phyloP scores from a whole-genome alignment of 1,140 invertebrate species.

The Myzus persicae region DNA sequence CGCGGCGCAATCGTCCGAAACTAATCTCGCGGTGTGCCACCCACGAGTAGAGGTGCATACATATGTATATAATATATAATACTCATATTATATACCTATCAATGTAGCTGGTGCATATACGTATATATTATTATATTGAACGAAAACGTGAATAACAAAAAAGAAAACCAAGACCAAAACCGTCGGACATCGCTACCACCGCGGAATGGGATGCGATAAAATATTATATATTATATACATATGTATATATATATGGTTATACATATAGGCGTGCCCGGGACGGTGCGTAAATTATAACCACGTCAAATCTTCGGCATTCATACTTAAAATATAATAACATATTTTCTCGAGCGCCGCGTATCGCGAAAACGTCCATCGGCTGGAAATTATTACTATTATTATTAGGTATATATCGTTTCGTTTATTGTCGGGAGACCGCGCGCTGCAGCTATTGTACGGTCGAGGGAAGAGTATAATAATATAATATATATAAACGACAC shows the following conservation, averaged over 20 bases:
- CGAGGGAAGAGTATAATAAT: neutral
- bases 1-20: slow-evolving; percentile 19
- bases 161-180: neutral
- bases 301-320: neutral
- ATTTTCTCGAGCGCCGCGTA: neutral
- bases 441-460: neutral
- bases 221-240: neutral
- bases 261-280: slow-evolving; percentile 2
- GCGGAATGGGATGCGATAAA: neutral
- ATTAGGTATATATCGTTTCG: neutral
- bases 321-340: neutral
- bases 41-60: neutral
- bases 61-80: neutral
- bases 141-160: neutral
- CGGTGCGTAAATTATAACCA: neutral
- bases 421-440: neutral
- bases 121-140: neutral
- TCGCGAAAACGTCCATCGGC: neutral
- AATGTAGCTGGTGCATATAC: neutral
- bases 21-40: slow-evolving; percentile 22
- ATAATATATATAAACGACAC: neutral
- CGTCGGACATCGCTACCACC: neutral
- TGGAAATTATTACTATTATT: neutral
- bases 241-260: no score
- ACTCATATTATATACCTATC: neutral